Conservation (phyloP, 92 coral and sea anemone species). For the Palythoa grandiflora region DNA sequence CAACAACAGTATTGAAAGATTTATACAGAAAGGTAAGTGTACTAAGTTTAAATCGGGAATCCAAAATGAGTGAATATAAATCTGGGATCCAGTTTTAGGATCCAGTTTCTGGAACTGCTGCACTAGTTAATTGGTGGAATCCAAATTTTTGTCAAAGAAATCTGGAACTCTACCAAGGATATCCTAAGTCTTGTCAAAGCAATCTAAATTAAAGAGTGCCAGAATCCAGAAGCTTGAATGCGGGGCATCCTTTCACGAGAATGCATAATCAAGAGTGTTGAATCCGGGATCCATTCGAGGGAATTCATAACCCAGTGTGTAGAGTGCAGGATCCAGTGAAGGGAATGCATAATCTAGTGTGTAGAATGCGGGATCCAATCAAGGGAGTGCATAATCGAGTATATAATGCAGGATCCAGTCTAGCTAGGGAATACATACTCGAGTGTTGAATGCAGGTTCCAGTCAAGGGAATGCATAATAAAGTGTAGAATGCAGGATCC, state of each 20-base stretch:
- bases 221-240: too few species aligned
- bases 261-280: background rate
- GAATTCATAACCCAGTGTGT: background rate
- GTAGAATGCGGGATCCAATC: background rate
- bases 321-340: background rate
- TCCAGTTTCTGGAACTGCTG: background rate
- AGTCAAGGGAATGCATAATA: background rate
- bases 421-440: background rate
- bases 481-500: too few species aligned
- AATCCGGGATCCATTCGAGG: background rate
- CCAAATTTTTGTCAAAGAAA: too few species aligned
- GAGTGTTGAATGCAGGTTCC: background rate
- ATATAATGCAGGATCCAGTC: background rate
- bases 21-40: background rate
- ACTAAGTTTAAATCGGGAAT: background rate
- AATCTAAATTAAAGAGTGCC: too few species aligned
- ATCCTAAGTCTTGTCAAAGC: too few species aligned
- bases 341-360: background rate
- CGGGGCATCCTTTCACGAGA: too few species aligned
- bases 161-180: too few species aligned
- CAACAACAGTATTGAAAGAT: background rate
- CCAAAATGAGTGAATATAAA: background rate
- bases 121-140: too few species aligned
- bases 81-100: background rate
- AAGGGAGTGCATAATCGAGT: background rate